phyloP scores from a whole-genome alignment of 1,140 invertebrate species.

The Drosophila asahinai region DNA sequence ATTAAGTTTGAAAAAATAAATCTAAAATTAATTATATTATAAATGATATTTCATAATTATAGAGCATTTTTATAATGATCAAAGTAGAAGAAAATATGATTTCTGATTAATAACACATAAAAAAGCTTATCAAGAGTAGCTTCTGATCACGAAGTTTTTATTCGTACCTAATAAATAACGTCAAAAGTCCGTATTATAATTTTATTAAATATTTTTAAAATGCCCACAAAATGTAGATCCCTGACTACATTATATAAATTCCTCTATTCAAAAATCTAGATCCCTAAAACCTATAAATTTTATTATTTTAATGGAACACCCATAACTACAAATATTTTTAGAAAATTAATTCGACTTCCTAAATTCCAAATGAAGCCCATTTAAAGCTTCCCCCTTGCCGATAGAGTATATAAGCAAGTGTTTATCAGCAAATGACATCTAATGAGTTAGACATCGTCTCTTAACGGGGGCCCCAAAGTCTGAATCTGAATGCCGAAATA shows the following conservation, averaged over 20 bases:
- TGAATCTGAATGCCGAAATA: conserved; percentile 7
- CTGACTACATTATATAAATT: background rate
- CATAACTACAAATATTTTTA: too few relatives aligned
- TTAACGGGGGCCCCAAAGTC: conserved; percentile 43
- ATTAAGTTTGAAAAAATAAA: background rate
- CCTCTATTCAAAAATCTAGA: background rate
- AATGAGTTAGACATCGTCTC: conserved; percentile 68
- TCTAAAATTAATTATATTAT: background rate
- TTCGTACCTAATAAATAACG: too few relatives aligned
- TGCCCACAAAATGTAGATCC: background rate
- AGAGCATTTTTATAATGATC: background rate
- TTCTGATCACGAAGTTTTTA: background rate
- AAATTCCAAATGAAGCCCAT: too few relatives aligned
- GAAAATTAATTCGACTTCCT: too few relatives aligned
- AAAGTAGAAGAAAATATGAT: too few relatives aligned
- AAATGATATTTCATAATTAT: background rate
- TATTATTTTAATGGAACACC: too few relatives aligned
- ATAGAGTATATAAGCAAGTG: conserved; percentile 39
- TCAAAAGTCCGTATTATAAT: background rate
- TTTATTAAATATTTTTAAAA: background rate
- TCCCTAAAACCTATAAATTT: too few relatives aligned
- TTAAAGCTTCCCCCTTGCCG: background rate
- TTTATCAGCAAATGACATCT: conserved; percentile 81
- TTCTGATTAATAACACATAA: too few relatives aligned
- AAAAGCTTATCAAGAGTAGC: too few relatives aligned